Evolutionary conservation across 35 echinoderm and acorn worm genomes (phyloP).

Genomic region (Apostichopus californicus): DNA sequence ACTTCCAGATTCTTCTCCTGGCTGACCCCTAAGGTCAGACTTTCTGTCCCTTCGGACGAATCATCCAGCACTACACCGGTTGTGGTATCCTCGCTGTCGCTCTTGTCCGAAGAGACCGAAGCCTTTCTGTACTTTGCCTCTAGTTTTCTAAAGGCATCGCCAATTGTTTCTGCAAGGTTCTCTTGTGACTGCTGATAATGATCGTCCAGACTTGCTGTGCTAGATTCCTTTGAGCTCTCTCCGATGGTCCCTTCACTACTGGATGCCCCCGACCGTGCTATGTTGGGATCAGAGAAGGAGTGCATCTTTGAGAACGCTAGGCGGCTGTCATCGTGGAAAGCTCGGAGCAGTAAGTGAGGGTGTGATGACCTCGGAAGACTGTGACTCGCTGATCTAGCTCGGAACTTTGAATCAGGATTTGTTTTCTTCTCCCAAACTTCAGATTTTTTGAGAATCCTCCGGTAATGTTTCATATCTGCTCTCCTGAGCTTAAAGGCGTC

Average conservation of each 20-base stretch:
- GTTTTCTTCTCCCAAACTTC: conserved; percentile 56
- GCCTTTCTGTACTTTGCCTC: conserved; percentile 61
- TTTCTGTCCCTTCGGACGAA: conserved; percentile 41
- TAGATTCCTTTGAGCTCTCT: conserved; percentile 47
- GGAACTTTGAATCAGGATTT: neutral
- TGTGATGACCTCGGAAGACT: conserved; percentile 28
- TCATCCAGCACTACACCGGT: conserved; percentile 27
- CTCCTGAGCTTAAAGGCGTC: conserved; percentile 31
- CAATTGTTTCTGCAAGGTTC: conserved; percentile 73
- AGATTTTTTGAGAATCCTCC: conserved; percentile 27
- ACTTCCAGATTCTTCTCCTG: neutral
- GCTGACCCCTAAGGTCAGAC: conserved; percentile 16
- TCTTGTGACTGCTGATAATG: conserved; percentile 63
- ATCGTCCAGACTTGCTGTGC: conserved; percentile 28
- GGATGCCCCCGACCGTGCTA: neutral
- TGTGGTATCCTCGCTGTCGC: conserved; percentile 48
- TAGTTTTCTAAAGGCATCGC: conserved; percentile 71
- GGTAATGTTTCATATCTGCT: conserved; percentile 35
- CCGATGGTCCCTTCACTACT: conserved; percentile 16
- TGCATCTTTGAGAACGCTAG: neutral
- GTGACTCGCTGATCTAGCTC: conserved; percentile 43
- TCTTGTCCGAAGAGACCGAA: neutral
- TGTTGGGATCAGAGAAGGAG: conserved; percentile 51
- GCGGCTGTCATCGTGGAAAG: conserved; percentile 12
- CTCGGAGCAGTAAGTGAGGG: conserved; percentile 18